Evolutionary conservation across 2,113 vertebrate genomes (phyloP), one percentile per base, ranked within the genome.

Genomic region (Elephantulus edwardii): DNA sequence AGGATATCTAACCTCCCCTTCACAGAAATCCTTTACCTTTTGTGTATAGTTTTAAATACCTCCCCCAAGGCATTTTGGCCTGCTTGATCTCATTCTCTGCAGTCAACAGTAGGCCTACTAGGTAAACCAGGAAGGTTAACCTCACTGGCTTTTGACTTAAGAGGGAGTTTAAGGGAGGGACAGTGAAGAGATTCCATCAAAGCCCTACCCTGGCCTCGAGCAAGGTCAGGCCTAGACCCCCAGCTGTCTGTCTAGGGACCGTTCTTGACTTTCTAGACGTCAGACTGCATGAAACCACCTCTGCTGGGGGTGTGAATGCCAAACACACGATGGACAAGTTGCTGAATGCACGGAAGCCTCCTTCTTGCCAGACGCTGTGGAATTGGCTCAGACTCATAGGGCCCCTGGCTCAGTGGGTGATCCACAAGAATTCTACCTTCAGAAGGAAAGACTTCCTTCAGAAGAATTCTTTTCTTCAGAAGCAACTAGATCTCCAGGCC

Each of bases 31-130:
- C 58, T 44, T 80, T 33, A 50, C 42, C 35, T 56, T 50, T 30
- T 24, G 58, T 60, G 58, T 80, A 4, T 54, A 50, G 38, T 83
- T 86, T 92, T 66, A 81, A 91, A 82, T 1, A 35, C 72, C 22
- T 66, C 50, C 58, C 22, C 71, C 50, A 22, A 24, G 90, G 91
- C 86, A 74, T 83, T 93, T 77, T 83, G 93, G 93, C 90, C 90
- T 77, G 68, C 64, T 94, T 91, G 44, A 66, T 76, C 64, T 86
- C 79, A 50, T 76, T 86, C 83, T 62, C 35, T 48, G 26, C 85
- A n/a, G n/a, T 89, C 75, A 90, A n/a, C 88, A 83, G 62, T 26
- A 78, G 84, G 83, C 76, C 58, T 42, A 60, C 17, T 8, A 82
- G 68, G 68, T n/a, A n/a, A 89, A 86, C 87, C 89, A 60, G 88